These are phyloP conservation scores for Phasianus colchicus DNA, from an alignment of 2,113 vertebrate species.

Conservation along the genomic window DNA sequence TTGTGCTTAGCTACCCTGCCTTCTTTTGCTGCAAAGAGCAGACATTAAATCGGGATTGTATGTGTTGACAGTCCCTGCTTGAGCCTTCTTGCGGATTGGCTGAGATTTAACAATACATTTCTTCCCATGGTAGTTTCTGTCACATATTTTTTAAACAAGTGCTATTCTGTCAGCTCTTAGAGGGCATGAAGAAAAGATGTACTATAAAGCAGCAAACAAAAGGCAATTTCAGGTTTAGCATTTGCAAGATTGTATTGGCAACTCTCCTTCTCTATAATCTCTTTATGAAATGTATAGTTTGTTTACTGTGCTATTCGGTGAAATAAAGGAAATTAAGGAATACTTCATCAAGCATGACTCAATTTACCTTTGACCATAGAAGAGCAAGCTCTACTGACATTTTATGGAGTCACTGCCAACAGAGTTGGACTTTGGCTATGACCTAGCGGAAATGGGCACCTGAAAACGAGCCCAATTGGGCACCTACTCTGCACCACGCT, in stretches of 20 bases:
- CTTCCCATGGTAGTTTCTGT: slow-evolving; percentile 61
- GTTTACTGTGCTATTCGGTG: background rate
- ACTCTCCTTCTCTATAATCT: slow-evolving; percentile 7
- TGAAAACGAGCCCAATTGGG: slow-evolving; percentile 10
- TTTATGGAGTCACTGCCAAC: slow-evolving; percentile 11
- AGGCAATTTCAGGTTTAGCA: slow-evolving; percentile 21
- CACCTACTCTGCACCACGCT: background rate
- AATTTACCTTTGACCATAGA: slow-evolving; percentile 46
- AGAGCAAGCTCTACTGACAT: background rate
- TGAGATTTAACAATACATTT: slow-evolving; percentile 60
- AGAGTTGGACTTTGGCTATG: slow-evolving; percentile 59
- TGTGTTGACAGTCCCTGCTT: slow-evolving; percentile 28
- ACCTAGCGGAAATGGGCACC: slow-evolving; percentile 18
- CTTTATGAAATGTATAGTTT: slow-evolving; percentile 20
- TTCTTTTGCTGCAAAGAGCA: slow-evolving; percentile 39
- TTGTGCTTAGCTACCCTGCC: slow-evolving; percentile 25
- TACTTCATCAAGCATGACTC: slow-evolving; percentile 20
- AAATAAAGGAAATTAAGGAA: slow-evolving; percentile 44
- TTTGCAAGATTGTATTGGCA: slow-evolving; percentile 16
- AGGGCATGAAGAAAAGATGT: background rate
- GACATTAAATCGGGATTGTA: background rate
- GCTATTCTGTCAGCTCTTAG: slow-evolving; percentile 33
- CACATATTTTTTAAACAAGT: slow-evolving; percentile 55
- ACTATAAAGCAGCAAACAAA: slow-evolving; percentile 11
- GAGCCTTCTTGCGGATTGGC: background rate